Evolutionary conservation across 2,797 vertebrate genomes (phyloP).

Genomic region (Ctenochaetus hawaiiensis): DNA sequence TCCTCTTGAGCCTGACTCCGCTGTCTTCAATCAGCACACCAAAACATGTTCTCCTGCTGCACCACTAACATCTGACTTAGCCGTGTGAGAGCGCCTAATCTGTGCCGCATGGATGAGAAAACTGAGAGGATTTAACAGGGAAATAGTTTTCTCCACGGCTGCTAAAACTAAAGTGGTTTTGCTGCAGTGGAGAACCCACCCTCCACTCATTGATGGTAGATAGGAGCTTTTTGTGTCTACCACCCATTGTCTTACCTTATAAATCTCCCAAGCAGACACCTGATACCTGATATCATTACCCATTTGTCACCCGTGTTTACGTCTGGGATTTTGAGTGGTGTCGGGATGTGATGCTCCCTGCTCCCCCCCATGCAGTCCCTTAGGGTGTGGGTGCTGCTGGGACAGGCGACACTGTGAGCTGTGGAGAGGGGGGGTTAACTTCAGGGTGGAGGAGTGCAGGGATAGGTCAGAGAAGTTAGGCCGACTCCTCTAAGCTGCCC

Average conservation of each 20-base stretch:
- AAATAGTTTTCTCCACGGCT: slow-evolving; percentile 57
- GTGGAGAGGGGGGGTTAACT: slow-evolving; percentile 42
- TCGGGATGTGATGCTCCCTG: slow-evolving; percentile 48
- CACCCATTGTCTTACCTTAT: slow-evolving; percentile 80
- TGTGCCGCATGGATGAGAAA: slow-evolving; percentile 65
- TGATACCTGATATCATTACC: slow-evolving; percentile 70
- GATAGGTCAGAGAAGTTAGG: slow-evolving; percentile 43
- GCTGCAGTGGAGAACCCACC: slow-evolving; percentile 21
- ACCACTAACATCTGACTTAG: slow-evolving; percentile 48
- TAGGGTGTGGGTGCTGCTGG: slow-evolving; percentile 54
- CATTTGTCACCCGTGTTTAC: slow-evolving; percentile 84
- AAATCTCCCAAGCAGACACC: slow-evolving; percentile 78
- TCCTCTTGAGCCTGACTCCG: slow-evolving; percentile 54
- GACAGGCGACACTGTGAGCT: slow-evolving; percentile 57
- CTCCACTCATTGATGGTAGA: slow-evolving; percentile 55
- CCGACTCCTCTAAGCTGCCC: slow-evolving; percentile 53
- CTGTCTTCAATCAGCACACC: slow-evolving; percentile 62
- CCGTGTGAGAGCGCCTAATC: slow-evolving; percentile 56
- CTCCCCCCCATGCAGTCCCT: slow-evolving; percentile 13
- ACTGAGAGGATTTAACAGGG: slow-evolving; percentile 49
- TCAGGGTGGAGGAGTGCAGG: slow-evolving; percentile 61
- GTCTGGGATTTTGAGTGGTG: slow-evolving; percentile 74
- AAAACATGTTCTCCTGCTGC: slow-evolving; percentile 50
- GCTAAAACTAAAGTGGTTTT: slow-evolving; percentile 49
- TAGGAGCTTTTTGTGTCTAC: slow-evolving; percentile 65